Percentiles rank a stretch among this genome's conserved stretches.
These are phyloP conservation scores for Lithobates pipiens DNA, from an alignment of 2,797 vertebrate genomes.

Conservation along the genomic window DNA sequence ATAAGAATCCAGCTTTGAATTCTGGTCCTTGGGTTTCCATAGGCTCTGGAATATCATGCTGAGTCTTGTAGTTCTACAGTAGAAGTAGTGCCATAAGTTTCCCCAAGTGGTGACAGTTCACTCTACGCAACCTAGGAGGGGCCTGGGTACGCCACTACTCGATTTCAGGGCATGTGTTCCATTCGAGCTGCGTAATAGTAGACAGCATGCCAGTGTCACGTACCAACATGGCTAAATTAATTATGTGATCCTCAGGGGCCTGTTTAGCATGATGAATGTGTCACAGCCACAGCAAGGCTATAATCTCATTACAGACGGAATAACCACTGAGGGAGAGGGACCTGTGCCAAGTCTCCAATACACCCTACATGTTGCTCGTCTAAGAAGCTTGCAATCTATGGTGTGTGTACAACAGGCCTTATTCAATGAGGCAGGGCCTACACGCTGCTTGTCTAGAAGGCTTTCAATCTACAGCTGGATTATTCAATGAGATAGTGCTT, in stretches of 20 bases:
- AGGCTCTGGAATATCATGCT: background rate
- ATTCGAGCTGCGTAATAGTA: background rate
- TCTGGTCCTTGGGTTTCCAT: no score
- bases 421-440: background rate
- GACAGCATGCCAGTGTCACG: constrained; percentile 33
- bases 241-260: constrained; percentile 43
- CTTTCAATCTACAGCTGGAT: background rate
- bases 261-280: constrained; percentile 49
- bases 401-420: background rate
- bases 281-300: constrained; percentile 8
- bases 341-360: constrained; percentile 3
- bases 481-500: no score
- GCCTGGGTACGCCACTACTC: background rate
- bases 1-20: no score
- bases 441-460: background rate
- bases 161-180: constrained; percentile 1
- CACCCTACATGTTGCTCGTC: background rate
- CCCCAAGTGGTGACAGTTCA: background rate
- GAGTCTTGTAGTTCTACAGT: background rate
- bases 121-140: background rate
- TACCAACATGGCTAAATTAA: constrained; percentile 38
- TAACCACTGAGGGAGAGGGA: background rate
- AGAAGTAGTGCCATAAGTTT: background rate
- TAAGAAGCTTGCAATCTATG: constrained; percentile 29
- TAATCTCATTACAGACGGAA: constrained; percentile 56